Evolutionary conservation across 2,113 vertebrate species (phyloP).

Genomic region (Alces alces): DNA sequence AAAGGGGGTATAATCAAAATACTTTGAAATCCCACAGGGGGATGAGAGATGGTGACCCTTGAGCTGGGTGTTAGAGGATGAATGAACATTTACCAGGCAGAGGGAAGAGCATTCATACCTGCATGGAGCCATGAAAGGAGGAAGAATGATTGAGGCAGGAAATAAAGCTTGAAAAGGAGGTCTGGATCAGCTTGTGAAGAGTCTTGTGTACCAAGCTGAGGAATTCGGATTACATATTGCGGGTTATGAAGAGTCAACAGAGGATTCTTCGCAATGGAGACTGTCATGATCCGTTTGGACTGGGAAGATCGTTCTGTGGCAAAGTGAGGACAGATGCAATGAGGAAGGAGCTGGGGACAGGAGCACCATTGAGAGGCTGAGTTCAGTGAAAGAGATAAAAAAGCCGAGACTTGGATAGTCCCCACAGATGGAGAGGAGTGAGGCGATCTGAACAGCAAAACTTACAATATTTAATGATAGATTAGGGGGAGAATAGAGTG

Average conservation of each 20-base stretch:
- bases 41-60: background rate
- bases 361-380: background rate
- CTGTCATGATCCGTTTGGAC: background rate
- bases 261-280: background rate
- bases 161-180: constrained; percentile 16
- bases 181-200: background rate
- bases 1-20: constrained; percentile 9
- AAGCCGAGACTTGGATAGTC: background rate
- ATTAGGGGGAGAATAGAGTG: background rate
- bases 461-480: background rate
- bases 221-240: background rate
- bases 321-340: background rate
- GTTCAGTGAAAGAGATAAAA: background rate
- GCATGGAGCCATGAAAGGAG: background rate
- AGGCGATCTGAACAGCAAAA: background rate
- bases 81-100: background rate
- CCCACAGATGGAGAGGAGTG: background rate
- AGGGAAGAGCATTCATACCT: constrained; percentile 5
- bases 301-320: background rate
- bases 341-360: background rate
- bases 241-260: background rate
- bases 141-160: constrained; percentile 17
- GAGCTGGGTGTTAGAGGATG: constrained; percentile 26
- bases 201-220: background rate
- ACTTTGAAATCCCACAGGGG: background rate